phyloP scores from a whole-genome alignment of 2,888 invertebrate genomes.

The Phragmatobia fuliginosa region DNA sequence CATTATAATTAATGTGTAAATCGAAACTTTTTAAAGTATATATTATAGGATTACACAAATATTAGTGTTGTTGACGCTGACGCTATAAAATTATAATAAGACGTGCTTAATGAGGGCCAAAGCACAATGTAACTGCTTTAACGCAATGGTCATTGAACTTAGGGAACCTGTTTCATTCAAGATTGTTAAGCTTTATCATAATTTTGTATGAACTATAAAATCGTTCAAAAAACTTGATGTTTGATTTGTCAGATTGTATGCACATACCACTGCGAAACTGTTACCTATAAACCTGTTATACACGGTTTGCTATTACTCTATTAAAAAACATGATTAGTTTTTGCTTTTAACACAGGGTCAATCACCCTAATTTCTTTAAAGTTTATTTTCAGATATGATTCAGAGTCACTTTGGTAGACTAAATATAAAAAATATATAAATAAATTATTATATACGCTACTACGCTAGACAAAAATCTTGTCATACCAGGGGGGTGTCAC shows the following conservation, averaged over 20 bases:
- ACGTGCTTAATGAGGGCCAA: not conserved
- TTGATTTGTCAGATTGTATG: not conserved
- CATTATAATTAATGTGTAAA: not conserved
- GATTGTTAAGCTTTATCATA: not conserved
- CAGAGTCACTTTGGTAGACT: too few species aligned
- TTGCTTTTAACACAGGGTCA: not conserved
- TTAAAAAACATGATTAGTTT: not conserved
- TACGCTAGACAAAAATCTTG: too few species aligned
- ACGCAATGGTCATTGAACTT: not conserved
- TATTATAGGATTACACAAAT: not conserved
- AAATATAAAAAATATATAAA: too few species aligned
- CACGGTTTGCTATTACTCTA: not conserved
- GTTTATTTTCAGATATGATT: too few species aligned
- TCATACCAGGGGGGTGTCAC: too few species aligned
- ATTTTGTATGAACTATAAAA: not conserved
- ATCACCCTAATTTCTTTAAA: not conserved
- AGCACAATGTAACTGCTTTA: not conserved
- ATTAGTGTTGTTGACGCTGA: not conserved
- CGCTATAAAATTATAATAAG: not conserved
- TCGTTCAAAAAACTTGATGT: not conserved
- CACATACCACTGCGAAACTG: not conserved
- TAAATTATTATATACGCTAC: too few species aligned
- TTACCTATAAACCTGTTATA: not conserved
- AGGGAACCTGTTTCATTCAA: not conserved
- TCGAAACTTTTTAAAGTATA: not conserved